phyloP scores from a whole-genome alignment of 2,113 vertebrate genomes.

The Dicentrarchus labrax region DNA sequence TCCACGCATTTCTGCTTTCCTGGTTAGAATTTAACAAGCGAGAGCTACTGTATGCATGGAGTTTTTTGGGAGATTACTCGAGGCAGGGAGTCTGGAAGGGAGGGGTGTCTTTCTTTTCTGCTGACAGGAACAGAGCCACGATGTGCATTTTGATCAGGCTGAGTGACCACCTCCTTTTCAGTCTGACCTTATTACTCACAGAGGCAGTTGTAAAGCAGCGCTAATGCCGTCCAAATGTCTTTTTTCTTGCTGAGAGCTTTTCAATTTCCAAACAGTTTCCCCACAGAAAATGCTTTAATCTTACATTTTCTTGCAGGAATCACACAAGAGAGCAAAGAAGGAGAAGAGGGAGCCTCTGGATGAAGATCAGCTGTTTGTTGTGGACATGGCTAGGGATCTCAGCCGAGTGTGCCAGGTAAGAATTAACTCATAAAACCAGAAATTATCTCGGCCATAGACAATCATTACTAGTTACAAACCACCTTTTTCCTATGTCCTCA shows the following conservation, averaged over 20 bases:
- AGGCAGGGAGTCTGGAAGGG: conserved; percentile 15
- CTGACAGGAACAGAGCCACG: conserved; percentile 49
- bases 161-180: conserved; percentile 29
- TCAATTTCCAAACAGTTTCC: neutral
- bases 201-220: conserved; percentile 28
- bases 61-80: conserved; percentile 25
- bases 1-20: conserved; percentile 3
- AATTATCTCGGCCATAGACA: neutral
- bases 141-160: conserved; percentile 70
- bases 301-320: conserved; percentile 71
- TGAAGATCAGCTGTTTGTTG: conserved; percentile 83
- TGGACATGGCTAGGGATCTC: conserved; percentile 83
- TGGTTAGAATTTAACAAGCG: conserved; percentile 12
- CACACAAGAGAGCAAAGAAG: conserved; percentile 73
- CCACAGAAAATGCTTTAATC: neutral
- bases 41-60: neutral
- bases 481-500: neutral
- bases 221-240: conserved; percentile 23
- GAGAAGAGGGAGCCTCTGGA: conserved; percentile 81
- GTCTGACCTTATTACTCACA: conserved; percentile 49
- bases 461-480: neutral
- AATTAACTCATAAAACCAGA: neutral
- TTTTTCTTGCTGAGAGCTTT: neutral
- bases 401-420: conserved; percentile 84
- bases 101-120: conserved; percentile 32